These are phyloP conservation scores for Lates calcarifer DNA, from an alignment of 2,113 vertebrate species.

Conservation along the genomic window DNA sequence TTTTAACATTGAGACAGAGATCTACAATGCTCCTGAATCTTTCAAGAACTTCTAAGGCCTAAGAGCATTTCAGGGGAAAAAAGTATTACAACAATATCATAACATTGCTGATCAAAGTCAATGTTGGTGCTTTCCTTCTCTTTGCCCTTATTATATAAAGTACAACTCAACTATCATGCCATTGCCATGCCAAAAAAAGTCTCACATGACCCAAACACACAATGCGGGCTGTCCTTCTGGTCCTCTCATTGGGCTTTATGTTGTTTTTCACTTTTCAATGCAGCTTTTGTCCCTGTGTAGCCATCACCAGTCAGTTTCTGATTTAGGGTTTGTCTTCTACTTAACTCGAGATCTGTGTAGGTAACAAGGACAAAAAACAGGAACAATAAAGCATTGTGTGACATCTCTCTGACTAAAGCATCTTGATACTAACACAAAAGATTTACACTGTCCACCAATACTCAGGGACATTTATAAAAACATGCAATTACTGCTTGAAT, in stretches of 20 bases:
- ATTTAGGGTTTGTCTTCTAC: not conserved
- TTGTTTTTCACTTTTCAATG: not conserved
- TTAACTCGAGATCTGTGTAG: not conserved
- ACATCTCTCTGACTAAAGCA: not conserved
- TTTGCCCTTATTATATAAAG: too few species aligned
- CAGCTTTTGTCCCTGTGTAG: not conserved
- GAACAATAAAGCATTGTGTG: not conserved
- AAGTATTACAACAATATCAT: too few species aligned
- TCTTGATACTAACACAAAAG: not conserved
- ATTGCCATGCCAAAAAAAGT: too few species aligned
- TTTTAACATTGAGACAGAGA: not conserved
- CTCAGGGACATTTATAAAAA: not conserved
- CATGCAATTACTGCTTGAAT: slow-evolving; percentile 11
- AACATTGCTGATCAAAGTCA: too few species aligned
- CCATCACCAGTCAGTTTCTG: not conserved
- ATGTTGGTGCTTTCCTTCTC: too few species aligned
- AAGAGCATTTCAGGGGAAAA: too few species aligned
- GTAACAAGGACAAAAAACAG: not conserved
- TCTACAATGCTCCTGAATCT: not conserved
- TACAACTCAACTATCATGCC: too few species aligned
- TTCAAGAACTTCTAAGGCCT: too few species aligned
- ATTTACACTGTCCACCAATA: not conserved
- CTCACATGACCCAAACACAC: too few species aligned
- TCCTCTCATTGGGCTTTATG: too few species aligned
- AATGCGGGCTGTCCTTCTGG: too few species aligned